Evolutionary conservation across 2,113 vertebrate genomes (phyloP).

Genomic region (Sakesphorus luctuosus): DNA sequence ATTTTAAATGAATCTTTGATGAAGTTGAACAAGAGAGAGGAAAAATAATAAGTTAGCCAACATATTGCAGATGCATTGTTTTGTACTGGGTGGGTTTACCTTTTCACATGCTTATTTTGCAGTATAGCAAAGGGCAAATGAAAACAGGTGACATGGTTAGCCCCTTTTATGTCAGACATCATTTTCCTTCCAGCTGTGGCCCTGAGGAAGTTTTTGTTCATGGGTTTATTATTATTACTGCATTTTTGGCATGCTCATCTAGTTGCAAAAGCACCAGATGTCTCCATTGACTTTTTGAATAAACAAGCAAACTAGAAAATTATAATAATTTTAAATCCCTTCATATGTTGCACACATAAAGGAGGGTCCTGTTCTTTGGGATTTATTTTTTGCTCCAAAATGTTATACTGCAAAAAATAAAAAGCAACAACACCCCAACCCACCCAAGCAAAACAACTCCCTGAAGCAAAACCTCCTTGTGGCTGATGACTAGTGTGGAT

Average conservation of each 20-base stretch:
- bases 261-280: slow-evolving; percentile 61
- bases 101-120: slow-evolving; percentile 36
- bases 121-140: slow-evolving; percentile 28
- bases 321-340: not conserved
- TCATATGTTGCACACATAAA: not conserved
- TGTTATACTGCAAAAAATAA: not conserved
- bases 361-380: not conserved
- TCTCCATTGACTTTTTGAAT: slow-evolving; percentile 40
- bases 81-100: slow-evolving; percentile 43
- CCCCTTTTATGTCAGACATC: slow-evolving; percentile 47
- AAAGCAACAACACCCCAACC: not conserved
- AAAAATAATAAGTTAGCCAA: slow-evolving; percentile 12
- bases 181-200: slow-evolving; percentile 67
- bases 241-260: slow-evolving; percentile 26
- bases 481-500: not conserved
- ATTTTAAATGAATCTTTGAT: slow-evolving; percentile 70
- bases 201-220: slow-evolving; percentile 39
- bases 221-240: not conserved
- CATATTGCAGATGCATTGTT: not conserved
- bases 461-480: not conserved
- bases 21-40: slow-evolving; percentile 20
- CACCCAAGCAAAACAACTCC: not conserved
- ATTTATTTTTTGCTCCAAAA: not conserved
- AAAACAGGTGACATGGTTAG: slow-evolving; percentile 27
- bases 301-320: slow-evolving; percentile 45